Base-by-base conservation (phyloP, 2,888 invertebrate genomes). In the Lottia gigantea region DNA sequence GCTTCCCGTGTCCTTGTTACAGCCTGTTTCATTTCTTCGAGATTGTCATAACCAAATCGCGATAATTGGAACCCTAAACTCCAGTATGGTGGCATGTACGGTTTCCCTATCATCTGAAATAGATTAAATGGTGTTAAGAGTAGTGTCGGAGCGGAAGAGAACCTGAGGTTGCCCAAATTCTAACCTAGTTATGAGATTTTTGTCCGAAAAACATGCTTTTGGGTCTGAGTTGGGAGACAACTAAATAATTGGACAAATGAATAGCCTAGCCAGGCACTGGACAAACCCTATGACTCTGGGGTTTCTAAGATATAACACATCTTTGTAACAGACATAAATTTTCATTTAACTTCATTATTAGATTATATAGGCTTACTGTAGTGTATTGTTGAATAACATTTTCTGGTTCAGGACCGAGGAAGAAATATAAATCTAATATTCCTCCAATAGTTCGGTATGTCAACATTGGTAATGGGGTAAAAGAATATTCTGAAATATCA, bases 61-160 rank as follows among this genome's bases (percentile, higher is more conserved):
- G 95, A 94, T 40, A 96, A 89, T 89, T 96, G 96, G 88, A 95
- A 96, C 1, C 96, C 96, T 0, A 96, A 91, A 0, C 93, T 90
- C 96, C 96, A 96, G 86, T 94, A 95, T 0, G 95, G 95, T 0
- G 95, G 95, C 91, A 96, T 91, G 84, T 92, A 91, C 0, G 95
- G 94, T 73, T 91, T 90, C 0, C 95, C 95, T 11, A 95, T 91
- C 11, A 79, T 75, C 85, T 86, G 71, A 15, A 76, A 74, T 70
- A 23, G 8, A 40, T 40, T 40, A 8, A 40, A 40, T 40, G 7
- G 7, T 8, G 11, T 40, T 40, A 8, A 40, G 6, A 6, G 40
- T 6, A 31, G 6, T 31, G 6, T 31, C n/a, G n/a, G n/a, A n/a
- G n/a, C n/a, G n/a, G n/a, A n/a, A n/a, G n/a, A n/a, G n/a, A n/a